phyloP scores from a whole-genome alignment of 2,113 vertebrate genomes.

The Dicrurus megarhynchus region DNA sequence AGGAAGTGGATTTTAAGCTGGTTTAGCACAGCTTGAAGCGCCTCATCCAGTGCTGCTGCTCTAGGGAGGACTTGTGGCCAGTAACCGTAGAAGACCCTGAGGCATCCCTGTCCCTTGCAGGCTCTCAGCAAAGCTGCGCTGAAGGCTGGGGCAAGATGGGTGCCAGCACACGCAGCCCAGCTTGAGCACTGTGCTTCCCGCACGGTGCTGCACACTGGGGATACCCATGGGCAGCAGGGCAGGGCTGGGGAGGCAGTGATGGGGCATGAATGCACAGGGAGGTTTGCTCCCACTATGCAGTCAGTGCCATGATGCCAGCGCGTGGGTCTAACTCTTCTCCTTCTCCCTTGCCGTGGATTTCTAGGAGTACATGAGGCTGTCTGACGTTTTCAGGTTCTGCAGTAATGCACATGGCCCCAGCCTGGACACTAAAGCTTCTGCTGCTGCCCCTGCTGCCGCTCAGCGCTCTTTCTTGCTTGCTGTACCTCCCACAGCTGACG shows the following conservation, averaged over 20 bases:
- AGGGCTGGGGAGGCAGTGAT: neutral
- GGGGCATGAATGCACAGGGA: neutral
- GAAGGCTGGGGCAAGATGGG: neutral
- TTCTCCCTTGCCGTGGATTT: constrained; percentile 31
- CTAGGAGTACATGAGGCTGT: constrained; percentile 89
- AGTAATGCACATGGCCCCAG: constrained; percentile 61
- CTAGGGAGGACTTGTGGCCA: neutral
- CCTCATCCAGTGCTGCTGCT: neutral
- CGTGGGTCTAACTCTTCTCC: constrained; percentile 23
- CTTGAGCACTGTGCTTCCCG: accelerated
- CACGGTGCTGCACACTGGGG: accelerated
- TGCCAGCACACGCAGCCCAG: neutral
- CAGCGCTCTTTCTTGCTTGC: constrained; percentile 65
- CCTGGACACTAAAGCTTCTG: constrained; percentile 72
- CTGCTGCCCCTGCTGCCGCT: constrained; percentile 40
- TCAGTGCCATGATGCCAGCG: neutral
- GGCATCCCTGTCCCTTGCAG: neutral
- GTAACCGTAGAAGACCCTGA: neutral
- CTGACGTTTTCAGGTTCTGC: constrained; percentile 89
- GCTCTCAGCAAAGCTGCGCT: neutral
- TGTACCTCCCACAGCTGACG: constrained; percentile 67
- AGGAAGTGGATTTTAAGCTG: neutral
- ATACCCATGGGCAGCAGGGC: neutral
- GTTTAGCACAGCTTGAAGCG: neutral
- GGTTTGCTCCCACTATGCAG: neutral